A percentile compares a stretch with the other conserved stretches of the same genome.
phyloP scores from a whole-genome alignment of 2,797 vertebrate genomes.

The Denticeps clupeoides region DNA sequence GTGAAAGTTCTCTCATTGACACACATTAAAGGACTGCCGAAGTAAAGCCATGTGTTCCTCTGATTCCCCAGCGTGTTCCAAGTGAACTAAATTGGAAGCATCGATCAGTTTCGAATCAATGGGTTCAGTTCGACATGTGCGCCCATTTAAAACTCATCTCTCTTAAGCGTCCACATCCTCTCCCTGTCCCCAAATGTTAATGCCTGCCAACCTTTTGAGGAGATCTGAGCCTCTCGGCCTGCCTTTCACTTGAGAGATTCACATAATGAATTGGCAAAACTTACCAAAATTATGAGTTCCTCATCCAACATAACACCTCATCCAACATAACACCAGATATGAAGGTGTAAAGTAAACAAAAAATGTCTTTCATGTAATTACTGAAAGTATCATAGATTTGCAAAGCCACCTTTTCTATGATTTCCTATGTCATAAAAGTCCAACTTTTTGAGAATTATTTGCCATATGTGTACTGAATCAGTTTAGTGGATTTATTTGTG shows the following conservation, averaged over 20 bases:
- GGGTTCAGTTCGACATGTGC: conserved; percentile 10
- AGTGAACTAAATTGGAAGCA: conserved; percentile 1
- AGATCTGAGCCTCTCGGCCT: neutral
- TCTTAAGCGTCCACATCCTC: conserved; percentile 7
- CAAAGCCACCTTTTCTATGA: too few species aligned
- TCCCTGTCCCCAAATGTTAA: conserved; percentile 10
- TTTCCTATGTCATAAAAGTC: too few species aligned
- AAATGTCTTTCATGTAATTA: too few species aligned
- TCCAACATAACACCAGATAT: too few species aligned
- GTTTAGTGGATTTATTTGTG: too few species aligned
- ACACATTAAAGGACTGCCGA: conserved; percentile 3
- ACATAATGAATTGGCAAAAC: conserved; percentile 7
- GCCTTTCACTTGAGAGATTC: conserved; percentile 6
- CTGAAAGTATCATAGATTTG: too few species aligned
- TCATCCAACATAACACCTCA: too few species aligned
- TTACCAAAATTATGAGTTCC: conserved; percentile 15
- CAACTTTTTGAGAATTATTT: too few species aligned
- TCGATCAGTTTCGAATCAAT: conserved; percentile 13
- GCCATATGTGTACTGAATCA: too few species aligned
- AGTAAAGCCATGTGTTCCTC: neutral
- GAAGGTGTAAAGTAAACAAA: too few species aligned
- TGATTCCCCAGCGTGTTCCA: neutral
- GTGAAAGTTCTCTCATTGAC: conserved; percentile 6
- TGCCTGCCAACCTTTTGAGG: conserved; percentile 3
- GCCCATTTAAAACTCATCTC: conserved; percentile 11